These are phyloP conservation scores for Amphipoea oculea DNA, from an alignment of 2,888 invertebrate genomes.

Conservation along the genomic window DNA sequence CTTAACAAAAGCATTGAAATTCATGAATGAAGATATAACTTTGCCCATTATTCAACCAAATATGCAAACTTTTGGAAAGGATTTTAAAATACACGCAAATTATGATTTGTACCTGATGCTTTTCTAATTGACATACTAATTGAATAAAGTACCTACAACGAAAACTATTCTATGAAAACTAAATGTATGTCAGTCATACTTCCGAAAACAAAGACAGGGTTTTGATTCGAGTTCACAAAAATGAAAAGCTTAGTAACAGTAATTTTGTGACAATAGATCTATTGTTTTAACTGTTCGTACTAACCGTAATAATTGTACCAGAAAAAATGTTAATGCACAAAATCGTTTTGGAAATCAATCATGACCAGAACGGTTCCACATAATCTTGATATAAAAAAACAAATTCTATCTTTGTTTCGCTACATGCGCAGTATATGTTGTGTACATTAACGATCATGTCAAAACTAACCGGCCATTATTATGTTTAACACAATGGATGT, in stretches of 20 bases:
- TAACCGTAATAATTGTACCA: constrained; percentile 47
- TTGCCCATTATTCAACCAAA: background rate
- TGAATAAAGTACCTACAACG: constrained; percentile 2
- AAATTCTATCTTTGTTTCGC: background rate
- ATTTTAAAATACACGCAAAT: background rate
- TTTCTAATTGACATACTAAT: constrained; percentile 7
- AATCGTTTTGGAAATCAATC: constrained; percentile 7
- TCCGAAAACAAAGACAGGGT: constrained; percentile 32
- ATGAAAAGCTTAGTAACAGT: constrained; percentile 46
- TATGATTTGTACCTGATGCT: background rate
- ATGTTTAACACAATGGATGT: constrained; percentile 57
- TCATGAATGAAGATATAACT: background rate
- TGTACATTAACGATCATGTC: constrained; percentile 37
- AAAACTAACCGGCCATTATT: constrained; percentile 50
- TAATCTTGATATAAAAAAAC: constrained; percentile 2
- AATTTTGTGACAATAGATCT: constrained; percentile 46
- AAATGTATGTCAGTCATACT: constrained; percentile 33
- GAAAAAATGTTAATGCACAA: constrained; percentile 6
- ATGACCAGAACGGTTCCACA: constrained; percentile 21
- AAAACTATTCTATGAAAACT: background rate
- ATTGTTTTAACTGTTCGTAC: constrained; percentile 42
- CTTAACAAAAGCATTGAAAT: background rate
- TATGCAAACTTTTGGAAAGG: background rate
- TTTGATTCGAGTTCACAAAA: constrained; percentile 33
- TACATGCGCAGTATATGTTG: background rate